Base-by-base conservation (phyloP, 2,113 vertebrate genomes). In the Origma solitaria region DNA sequence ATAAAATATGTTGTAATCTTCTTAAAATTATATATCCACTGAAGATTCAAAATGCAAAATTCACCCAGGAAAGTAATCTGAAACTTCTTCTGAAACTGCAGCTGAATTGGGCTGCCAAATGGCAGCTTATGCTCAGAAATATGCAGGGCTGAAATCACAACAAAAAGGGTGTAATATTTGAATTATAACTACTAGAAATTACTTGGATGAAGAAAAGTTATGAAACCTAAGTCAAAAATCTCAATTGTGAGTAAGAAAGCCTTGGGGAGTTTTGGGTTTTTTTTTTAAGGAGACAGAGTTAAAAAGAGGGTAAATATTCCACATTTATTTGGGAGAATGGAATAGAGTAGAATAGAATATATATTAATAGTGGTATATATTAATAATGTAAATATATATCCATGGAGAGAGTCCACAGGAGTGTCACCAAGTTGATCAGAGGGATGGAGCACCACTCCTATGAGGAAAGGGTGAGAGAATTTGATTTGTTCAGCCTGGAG, bases 181-280 rank as follows among this genome's bases (percentile, higher is more conserved):
- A 58, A 78, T 58, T 71, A 47, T 54, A 70, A 60, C 8, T 49
- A 50, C 31, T 71, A 60, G 44, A 69, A 90, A 68, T 54, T 22
- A 25, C 24, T 38, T 31, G 15, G 13, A 50, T 3, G 2, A 86
- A 68, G 54, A 50, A 30, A 80, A 79, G 4, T 37, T 86, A 44
- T 33, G 17, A 79, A 95, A 71, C n/a, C 16, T 68, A 64, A 65
- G 38, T 68, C 9, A 56, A 38, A 91, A 93, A 85, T 44, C 23
- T 73, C 1, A 1, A 10, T 21, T 56, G 4, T 51, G n/a, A 77
- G 15, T 62, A 81, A 78, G 30, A 72, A 87, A 62, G 10, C 3
- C 7, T 23, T 31, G 7, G 9, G 13, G 13, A 5, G 6, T 22
- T 17, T 40, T 28, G 15, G 5, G 0, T 1, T 13, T 6, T 22